These are phyloP conservation scores for Tor tambroides DNA, from an alignment of 2,113 vertebrate genomes.

Conservation along the genomic window DNA sequence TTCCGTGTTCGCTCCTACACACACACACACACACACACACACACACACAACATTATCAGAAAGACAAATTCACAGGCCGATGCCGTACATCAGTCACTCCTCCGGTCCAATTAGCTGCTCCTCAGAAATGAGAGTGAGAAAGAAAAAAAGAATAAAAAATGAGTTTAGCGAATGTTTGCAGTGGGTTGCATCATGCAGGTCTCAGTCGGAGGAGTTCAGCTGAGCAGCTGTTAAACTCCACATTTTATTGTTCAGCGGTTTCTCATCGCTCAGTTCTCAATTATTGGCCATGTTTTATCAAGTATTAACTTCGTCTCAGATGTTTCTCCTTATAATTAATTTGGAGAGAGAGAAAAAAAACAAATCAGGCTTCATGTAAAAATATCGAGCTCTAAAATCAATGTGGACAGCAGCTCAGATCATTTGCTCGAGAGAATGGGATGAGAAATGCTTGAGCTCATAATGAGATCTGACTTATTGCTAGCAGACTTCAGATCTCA, in stretches of 20 bases:
- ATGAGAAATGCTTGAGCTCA: background rate
- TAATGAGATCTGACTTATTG: background rate
- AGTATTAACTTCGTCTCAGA: background rate
- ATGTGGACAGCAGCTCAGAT: background rate
- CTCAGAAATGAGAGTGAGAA: background rate
- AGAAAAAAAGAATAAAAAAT: background rate
- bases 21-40: background rate
- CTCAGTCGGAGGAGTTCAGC: background rate
- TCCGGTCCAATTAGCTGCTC: slow-evolving; percentile 1
- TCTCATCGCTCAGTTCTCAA: background rate
- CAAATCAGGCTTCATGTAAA: no score
- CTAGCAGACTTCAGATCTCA: background rate
- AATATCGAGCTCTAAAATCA: background rate
- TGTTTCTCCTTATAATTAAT: background rate
- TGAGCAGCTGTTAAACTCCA: background rate
- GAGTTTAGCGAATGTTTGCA: slow-evolving; percentile 14
- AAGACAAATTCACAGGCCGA: slow-evolving; percentile 1
- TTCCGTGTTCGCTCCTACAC: background rate
- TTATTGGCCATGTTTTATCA: background rate
- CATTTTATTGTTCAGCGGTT: background rate
- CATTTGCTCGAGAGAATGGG: no score
- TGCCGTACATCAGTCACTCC: slow-evolving; percentile 20
- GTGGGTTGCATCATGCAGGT: slow-evolving; percentile 36
- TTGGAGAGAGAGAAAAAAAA: background rate
- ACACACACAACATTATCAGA: background rate